Base-by-base conservation (phyloP, 2,888 invertebrate species). In the Rhyacophila evoluta region DNA sequence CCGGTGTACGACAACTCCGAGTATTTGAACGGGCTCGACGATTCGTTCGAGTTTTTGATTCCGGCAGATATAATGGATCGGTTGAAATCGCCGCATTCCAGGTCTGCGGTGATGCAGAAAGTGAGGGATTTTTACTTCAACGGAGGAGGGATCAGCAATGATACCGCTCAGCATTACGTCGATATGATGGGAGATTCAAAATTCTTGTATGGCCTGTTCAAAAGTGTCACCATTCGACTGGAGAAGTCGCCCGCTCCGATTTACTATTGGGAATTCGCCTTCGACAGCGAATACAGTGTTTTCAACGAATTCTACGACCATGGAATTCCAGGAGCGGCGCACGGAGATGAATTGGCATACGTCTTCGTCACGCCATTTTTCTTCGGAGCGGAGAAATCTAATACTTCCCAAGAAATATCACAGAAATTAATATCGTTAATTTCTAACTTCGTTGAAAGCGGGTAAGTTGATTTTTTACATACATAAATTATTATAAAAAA, bases 311-410 rank as follows among this genome's bases (percentile, higher is more conserved):
- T 86, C 78, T 81, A 90, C 81, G 85, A 88, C 19, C 84, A 86
- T n/a, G 39, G 19, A 0, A 86, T 88, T 41, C 85, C 86, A 0
- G 92, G 92, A 6, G 91, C 90, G 2, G 91, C 89, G n/a, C 92
- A 92, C 80, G 87, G 90, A 1, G 92, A 92, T 83, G 92, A 92
- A 84, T 83, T 91, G 84, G 90, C 90, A 0, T 92, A 91, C 81
- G 83, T 92, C 8, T 91, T 92, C 81, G 85, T 83, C 12, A 84
- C 84, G 72, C 84, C 85, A 0, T 87, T 87, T 82, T 85, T 86
- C 1, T 82, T 86, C 74, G 78, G 85, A 28, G 83, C 37, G 33
- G 10, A 29, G 15, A 75, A 37, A 36, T 1, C 86, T 86, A 37
- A 81, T 76, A 19, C 37, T 12, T 41, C 72, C 8, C 25, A 78